Evolutionary conservation across 2,888 invertebrate species (phyloP), one percentile per base, ranked within the genome.

Genomic region (Phragmatobia fuliginosa): DNA sequence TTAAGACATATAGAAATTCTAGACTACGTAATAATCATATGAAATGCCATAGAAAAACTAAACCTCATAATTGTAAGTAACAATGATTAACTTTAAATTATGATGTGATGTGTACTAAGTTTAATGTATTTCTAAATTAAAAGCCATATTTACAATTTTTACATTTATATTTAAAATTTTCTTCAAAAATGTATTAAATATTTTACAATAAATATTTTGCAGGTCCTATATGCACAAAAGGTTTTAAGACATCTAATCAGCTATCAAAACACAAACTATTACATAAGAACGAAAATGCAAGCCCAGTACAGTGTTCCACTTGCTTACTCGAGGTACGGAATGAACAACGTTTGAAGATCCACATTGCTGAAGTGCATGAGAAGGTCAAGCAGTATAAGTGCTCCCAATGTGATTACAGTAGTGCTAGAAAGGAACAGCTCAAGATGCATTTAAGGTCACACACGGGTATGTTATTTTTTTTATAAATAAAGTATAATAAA

Each of bases 241-340:
- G 95, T 0, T 98, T 98, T 89, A 98, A 98, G 89, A 98, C 97
- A 82, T 95, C 96, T 11, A 97, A 97, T 87, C 98, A 98, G 86
- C 91, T 98, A 67, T 96, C 97, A 58, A 98, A 98, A 85, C 98
- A 98, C 90, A 96, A 96, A 72, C 89, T 96, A 14, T 95, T 95
- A 32, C 97, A 97, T 88, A 96, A 96, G 62, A 83, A 85, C 33
- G 85, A 82, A 52, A 86, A 88, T 0, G n/a, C n/a, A n/a, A 74
- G 76, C 0, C 81, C 88, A 2, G 76, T 84, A 0, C 85, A 88
- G 33, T 97, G 97, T 84, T 92, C 96, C 1, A 90, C 96, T 25
- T 97, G 97, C 87, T 93, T 95, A 31, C 92, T 96, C 32, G 91
- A 91, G 71, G 97, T 97, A 85, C 91, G 92, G 10, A 96, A 95